A percentile compares a stretch with the other conserved stretches of the same genome.
Conservation (phyloP, 2,113 vertebrate genomes). For the Gila orcuttii region DNA sequence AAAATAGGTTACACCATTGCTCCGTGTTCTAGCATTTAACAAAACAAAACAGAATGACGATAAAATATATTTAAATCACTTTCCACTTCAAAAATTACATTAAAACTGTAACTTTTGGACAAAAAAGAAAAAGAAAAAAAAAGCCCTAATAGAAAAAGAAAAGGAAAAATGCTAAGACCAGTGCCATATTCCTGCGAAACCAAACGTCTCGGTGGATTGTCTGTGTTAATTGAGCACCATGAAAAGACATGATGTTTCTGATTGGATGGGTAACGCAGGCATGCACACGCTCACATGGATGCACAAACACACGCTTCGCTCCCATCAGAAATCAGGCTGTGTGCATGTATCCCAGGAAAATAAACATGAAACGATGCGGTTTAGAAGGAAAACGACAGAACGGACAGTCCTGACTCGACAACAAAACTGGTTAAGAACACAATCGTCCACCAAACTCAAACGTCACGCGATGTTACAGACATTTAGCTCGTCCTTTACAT, state of each 20-base stretch:
- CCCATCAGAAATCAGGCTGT: constrained; percentile 19
- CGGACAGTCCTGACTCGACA: not conserved
- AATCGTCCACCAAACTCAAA: constrained; percentile 55
- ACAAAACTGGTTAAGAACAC: constrained; percentile 40
- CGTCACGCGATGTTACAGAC: constrained; percentile 35
- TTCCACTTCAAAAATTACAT: constrained; percentile 69
- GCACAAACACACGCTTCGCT: constrained; percentile 54
- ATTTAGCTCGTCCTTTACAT: constrained; percentile 38
- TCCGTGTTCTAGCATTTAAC: constrained; percentile 70
- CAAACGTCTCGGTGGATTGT: constrained; percentile 72
- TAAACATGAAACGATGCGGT: not conserved
- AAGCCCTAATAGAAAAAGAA: constrained; percentile 38
- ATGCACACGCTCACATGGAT: constrained; percentile 21
- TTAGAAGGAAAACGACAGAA: not conserved
- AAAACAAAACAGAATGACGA: constrained; percentile 68
- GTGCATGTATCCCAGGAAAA: not conserved
- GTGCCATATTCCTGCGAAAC: constrained; percentile 48
- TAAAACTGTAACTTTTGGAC: constrained; percentile 67
- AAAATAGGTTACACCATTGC: constrained; percentile 78
- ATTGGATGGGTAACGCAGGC: constrained; percentile 33
- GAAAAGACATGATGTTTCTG: constrained; percentile 68
- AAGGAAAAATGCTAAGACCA: constrained; percentile 48
- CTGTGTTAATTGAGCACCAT: constrained; percentile 75
- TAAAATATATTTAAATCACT: constrained; percentile 71
- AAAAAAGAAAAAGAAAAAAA: constrained; percentile 43